A percentile compares a stretch with the other conserved stretches of the same genome.
Conservation (phyloP, 2,888 invertebrate genomes). For the Agapostemon virescens region DNA sequence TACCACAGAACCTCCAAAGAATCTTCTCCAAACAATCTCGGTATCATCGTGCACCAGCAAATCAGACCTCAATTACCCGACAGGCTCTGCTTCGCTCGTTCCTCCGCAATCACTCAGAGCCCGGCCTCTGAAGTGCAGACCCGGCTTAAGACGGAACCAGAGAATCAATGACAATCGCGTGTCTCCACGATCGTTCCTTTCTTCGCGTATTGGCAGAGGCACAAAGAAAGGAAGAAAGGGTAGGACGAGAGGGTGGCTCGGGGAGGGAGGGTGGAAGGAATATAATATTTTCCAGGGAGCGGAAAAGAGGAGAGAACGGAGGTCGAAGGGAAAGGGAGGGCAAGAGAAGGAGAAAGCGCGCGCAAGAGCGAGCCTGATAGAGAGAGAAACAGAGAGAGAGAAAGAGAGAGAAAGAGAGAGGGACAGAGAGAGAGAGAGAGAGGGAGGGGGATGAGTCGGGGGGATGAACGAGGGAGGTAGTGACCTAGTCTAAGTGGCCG, state of each 20-base stretch:
- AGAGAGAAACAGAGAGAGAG: conserved; percentile 10
- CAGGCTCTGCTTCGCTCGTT: background rate
- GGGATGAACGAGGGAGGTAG: conserved; percentile 70
- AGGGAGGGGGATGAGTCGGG: conserved; percentile 48
- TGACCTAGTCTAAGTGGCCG: conserved; percentile 79
- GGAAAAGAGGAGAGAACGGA: background rate
- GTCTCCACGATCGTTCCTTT: conserved; percentile 9
- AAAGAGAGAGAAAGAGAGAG: conserved; percentile 12
- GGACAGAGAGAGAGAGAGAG: background rate
- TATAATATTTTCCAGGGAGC: background rate
- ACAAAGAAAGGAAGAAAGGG: background rate
- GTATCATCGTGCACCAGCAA: background rate
- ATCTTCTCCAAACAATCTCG: background rate
- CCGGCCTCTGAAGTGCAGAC: conserved; percentile 4
- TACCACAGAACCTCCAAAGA: background rate
- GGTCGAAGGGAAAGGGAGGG: background rate
- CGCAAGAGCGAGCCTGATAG: background rate
- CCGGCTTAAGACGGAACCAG: background rate
- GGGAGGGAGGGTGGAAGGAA: conserved; percentile 16
- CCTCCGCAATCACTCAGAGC: background rate
- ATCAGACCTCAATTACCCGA: background rate
- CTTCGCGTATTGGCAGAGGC: conserved; percentile 17
- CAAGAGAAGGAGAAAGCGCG: conserved; percentile 12
- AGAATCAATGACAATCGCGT: conserved; percentile 40
- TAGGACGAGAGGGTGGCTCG: background rate